phyloP scores from a whole-genome alignment of 2,797 vertebrate genomes.

The Myotis daubentonii region DNA sequence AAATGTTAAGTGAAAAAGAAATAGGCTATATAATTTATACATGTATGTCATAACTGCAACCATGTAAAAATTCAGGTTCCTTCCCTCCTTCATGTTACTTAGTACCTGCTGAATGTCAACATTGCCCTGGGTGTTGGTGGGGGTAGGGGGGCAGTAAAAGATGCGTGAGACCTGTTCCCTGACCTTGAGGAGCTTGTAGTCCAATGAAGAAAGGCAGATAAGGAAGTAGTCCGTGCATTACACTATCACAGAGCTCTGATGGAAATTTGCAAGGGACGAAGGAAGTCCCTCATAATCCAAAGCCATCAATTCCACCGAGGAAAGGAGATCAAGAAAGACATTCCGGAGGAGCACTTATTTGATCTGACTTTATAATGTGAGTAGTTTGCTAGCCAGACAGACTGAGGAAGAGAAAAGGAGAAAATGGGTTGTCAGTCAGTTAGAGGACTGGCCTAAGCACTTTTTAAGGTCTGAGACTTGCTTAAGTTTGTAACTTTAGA shows the following conservation, averaged over 20 bases:
- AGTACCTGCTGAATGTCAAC: background rate
- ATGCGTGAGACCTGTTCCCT: background rate
- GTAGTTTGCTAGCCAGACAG: background rate
- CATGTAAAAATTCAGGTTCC: background rate
- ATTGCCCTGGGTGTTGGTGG: background rate
- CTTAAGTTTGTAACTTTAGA: background rate
- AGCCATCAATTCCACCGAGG: background rate
- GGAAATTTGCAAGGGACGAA: background rate
- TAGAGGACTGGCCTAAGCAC: background rate
- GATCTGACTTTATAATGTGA: background rate
- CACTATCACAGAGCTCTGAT: background rate
- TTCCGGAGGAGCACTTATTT: background rate
- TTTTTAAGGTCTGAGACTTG: background rate
- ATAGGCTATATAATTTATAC: background rate
- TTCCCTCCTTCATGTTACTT: background rate
- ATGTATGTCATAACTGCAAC: background rate
- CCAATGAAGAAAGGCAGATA: background rate
- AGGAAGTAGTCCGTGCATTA: background rate
- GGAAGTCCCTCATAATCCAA: background rate
- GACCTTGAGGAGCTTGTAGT: background rate
- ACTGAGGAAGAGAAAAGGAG: background rate
- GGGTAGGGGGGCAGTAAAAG: background rate
- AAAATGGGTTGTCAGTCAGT: background rate
- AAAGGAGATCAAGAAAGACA: background rate
- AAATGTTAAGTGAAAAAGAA: conserved; percentile 24